Evolutionary conservation across 2,797 vertebrate species (phyloP).

Genomic region (Tapirus indicus): DNA sequence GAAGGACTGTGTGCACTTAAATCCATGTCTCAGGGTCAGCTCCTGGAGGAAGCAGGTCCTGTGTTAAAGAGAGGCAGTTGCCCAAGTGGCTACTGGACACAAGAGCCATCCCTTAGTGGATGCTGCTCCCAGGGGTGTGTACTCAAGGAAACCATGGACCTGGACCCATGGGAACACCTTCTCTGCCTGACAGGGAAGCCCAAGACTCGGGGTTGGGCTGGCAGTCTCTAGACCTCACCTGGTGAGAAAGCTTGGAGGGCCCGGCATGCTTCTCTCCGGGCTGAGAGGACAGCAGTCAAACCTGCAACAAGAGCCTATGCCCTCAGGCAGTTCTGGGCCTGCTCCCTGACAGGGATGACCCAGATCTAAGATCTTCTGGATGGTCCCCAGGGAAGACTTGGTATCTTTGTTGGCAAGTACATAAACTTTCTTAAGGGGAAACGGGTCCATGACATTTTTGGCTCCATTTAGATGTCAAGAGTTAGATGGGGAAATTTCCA

Average conservation of each 20-base stretch:
- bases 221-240: background rate
- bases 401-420: background rate
- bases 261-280: background rate
- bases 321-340: background rate
- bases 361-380: background rate
- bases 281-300: background rate
- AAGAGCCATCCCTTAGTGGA: background rate
- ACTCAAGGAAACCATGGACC: background rate
- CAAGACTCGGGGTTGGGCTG: background rate
- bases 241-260: background rate
- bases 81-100: background rate
- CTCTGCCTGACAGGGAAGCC: background rate
- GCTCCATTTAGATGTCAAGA: background rate
- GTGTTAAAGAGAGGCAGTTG: background rate
- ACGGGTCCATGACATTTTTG: background rate
- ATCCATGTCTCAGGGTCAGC: background rate
- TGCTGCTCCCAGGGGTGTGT: background rate
- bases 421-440: constrained; percentile 9
- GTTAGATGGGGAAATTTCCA: background rate
- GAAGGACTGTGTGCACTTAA: background rate
- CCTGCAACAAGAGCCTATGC: background rate
- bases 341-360: background rate
- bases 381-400: background rate
- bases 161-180: background rate
- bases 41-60: background rate